phyloP scores from a whole-genome alignment of 2,797 vertebrate species.

The Hapalemur alaotrensis region DNA sequence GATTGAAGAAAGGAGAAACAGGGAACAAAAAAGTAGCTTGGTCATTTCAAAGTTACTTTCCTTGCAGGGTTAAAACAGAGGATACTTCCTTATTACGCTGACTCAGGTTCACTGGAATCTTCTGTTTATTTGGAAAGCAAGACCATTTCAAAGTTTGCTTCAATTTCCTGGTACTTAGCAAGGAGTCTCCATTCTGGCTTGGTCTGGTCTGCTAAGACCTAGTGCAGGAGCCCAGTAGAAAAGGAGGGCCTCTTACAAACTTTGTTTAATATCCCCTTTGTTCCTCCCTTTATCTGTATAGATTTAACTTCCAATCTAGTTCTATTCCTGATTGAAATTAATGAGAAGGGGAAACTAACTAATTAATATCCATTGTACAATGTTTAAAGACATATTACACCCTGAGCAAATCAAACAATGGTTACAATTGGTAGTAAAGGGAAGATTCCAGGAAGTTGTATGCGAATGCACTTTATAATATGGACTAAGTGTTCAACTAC shows the following conservation, averaged over 20 bases:
- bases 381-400: not conserved
- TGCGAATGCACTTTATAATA: not conserved
- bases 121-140: not conserved
- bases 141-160: not conserved
- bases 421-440: not conserved
- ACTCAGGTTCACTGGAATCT: not conserved
- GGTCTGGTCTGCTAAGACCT: not conserved
- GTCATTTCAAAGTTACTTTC: not conserved
- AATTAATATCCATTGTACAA: not conserved
- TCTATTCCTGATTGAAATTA: not conserved
- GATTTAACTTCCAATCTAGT: not conserved
- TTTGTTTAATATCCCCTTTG: not conserved
- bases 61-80: not conserved
- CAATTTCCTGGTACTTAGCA: not conserved
- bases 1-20: not conserved
- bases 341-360: not conserved
- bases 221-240: not conserved
- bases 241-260: not conserved
- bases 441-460: not conserved
- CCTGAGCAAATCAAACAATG: not conserved
- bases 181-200: not conserved
- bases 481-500: no score
- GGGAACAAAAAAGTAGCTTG: not conserved
- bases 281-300: not conserved
- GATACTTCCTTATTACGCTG: not conserved